Evolutionary conservation across 2,888 invertebrate genomes (phyloP), one percentile per base, ranked within the genome.

Genomic region (Ophioninae sp.): DNA sequence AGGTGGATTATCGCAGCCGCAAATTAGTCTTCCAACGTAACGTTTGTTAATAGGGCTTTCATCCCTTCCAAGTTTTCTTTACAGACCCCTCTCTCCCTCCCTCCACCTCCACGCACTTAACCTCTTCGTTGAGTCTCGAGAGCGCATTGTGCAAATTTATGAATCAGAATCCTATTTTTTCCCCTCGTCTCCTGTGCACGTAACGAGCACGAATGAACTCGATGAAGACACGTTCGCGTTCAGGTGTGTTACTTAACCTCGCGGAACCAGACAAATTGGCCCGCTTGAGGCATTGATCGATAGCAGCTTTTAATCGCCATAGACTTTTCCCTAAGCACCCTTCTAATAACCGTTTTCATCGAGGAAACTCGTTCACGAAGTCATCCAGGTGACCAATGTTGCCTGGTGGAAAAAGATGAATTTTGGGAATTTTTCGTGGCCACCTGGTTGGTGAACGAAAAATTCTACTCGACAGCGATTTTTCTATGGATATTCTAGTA

Each of bases 1-100:
- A 80, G 85, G 82, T 80, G 85, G 79, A 78, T 85, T 80, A 80
- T 82, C 82, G 84, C 84, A 73, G 22, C 51, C 63, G 85, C 82
- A 78, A 84, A 85, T 84, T 85, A 85, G 82, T 85, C 83, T 75
- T 75, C 59, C 69, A 56, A 56, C 73, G 78, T 81, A 84, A 84
- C 83, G 79, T 81, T 59, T 81, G 81, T 83, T 81, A 81, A 81
- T 71, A 73, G 51, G n/a, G 71, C 56, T 30, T 64, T 37, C 20
- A 13, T n/a, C 56, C 41, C 58, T 59, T 37, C 44, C 17, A 56
- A 6, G 30, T 30, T 30, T 30, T 30, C 30, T 30, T 30, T 22
- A 17, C 39, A 20, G 22, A 37, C 63, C 51, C 51, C 51, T 9
- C 63, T 23, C n/a, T 20, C 64, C 63, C 17, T 41, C 58, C 75